Base-by-base conservation (phyloP, 2,113 vertebrate species). In the Procavia capensis region DNA sequence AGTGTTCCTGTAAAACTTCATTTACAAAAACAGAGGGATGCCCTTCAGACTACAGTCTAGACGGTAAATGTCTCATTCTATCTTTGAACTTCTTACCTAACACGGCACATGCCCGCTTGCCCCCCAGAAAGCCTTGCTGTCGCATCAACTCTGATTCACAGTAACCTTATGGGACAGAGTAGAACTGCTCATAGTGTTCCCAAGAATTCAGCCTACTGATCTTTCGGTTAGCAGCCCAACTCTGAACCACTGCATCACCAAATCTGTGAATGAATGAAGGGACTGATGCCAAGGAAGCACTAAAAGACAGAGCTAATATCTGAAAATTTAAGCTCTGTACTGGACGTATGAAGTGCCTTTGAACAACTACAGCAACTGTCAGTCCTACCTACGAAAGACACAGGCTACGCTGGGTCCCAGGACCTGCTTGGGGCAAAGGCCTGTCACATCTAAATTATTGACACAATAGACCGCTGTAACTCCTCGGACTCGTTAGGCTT, bases 371-470 rank as follows among this genome's bases (percentile, higher is more conserved):
- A 41, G 10, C 47, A 45, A 22, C 59, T 78, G 50, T 79, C 95
- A 68, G 25, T 87, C 57, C 41, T 74, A 27, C 25, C 36, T 47
- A 10, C 34, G 41, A 85, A 66, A 17, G 50, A 24, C 72, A 50
- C 22, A 19, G 81, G 19, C 72, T 85, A 54, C 80, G 68, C 79
- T 68, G 68, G 86, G 81, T 88, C 95, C 95, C 97, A 97, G 94
- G 88, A 91, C 92, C 96, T 97, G 81, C 92, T 84, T 86, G 80
- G 86, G 45, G 96, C 31, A 78, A 97, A 96, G 96, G 92, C 91
- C 95, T 89, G 93, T 97, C 97, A 97, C 76, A 98, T 97, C 97
- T 95, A 98, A 98, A 98, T 98, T 98, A 98, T 98, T 97, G 97
- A 97, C 97, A 98, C 96, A 98, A 92, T 91, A 98, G 96, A 91